Percentiles rank a stretch among this genome's conserved stretches.
Evolutionary conservation across 2,888 invertebrate species (phyloP).

Genomic region (Leptopilina drosophilae): DNA sequence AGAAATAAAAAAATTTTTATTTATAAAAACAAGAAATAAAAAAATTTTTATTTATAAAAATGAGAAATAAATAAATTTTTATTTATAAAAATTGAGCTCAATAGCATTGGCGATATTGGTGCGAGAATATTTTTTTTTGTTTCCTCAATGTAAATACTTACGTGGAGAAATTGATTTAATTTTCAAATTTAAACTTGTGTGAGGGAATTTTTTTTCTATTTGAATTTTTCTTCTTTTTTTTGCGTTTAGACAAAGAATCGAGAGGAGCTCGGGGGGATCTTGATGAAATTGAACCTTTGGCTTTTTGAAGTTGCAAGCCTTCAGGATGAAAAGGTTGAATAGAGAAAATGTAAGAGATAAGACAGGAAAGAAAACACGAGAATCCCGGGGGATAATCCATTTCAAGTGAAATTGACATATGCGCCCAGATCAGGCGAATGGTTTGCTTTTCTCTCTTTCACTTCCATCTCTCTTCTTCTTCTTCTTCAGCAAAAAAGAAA

Average conservation of each 20-base stretch:
- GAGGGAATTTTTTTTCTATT: background rate
- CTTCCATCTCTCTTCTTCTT: constrained; percentile 12
- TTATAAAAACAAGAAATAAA: too few relatives aligned
- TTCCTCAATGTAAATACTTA: too few relatives aligned
- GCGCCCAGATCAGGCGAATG: constrained; percentile 22
- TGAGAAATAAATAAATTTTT: too few relatives aligned
- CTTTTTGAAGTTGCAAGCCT: constrained; percentile 18
- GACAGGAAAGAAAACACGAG: constrained; percentile 26
- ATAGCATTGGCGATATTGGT: too few relatives aligned
- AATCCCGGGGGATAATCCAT: constrained; percentile 33
- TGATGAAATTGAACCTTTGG: constrained; percentile 27
- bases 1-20: too few relatives aligned
- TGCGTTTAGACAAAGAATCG: background rate
- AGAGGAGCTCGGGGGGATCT: background rate
- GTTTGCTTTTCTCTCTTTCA: constrained; percentile 2
- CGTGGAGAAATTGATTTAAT: too few relatives aligned
- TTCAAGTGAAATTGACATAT: constrained; percentile 40
- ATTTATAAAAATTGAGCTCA: too few relatives aligned
- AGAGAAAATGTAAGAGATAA: constrained; percentile 28
- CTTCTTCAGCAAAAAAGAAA: background rate
- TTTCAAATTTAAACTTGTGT: too few relatives aligned
- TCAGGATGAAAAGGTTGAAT: constrained; percentile 28
- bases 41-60: too few relatives aligned
- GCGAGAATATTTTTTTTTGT: too few relatives aligned
- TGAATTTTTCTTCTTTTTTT: background rate